Percentiles rank a stretch among this genome's conserved stretches.
These are phyloP conservation scores for Gallinago stenura DNA, from an alignment of 2,797 vertebrate species.

Conservation along the genomic window DNA sequence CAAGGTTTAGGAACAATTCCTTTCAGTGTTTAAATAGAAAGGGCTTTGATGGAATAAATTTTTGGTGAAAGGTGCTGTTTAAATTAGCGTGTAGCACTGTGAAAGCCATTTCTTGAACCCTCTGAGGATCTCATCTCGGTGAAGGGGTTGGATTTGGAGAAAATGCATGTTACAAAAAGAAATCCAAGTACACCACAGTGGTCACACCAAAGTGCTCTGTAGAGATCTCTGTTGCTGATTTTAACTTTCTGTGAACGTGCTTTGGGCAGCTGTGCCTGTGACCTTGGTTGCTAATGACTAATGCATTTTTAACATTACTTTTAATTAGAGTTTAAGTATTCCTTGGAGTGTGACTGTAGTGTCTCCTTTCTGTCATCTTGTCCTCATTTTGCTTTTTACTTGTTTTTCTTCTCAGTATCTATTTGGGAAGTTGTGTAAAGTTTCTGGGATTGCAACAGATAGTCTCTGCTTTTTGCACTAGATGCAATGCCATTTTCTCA, in stretches of 20 bases:
- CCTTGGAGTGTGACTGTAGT: neutral
- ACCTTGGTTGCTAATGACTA: conserved; percentile 34
- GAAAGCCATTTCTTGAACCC: neutral
- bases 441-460: neutral
- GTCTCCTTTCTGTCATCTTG: conserved; percentile 50
- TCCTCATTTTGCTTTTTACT: neutral
- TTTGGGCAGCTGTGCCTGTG: neutral
- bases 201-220: neutral
- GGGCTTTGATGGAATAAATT: neutral
- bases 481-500: neutral
- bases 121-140: neutral
- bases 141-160: neutral
- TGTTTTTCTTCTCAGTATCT: neutral
- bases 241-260: neutral
- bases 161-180: neutral
- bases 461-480: neutral
- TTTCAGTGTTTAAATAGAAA: neutral
- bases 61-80: neutral
- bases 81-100: neutral
- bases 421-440: neutral
- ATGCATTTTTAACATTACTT: conserved; percentile 56
- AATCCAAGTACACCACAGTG: neutral
- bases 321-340: conserved; percentile 53
- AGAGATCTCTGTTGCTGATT: neutral
- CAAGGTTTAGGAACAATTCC: neutral